phyloP scores from a whole-genome alignment of 2,888 invertebrate genomes.

The Vesta saturnalis region DNA sequence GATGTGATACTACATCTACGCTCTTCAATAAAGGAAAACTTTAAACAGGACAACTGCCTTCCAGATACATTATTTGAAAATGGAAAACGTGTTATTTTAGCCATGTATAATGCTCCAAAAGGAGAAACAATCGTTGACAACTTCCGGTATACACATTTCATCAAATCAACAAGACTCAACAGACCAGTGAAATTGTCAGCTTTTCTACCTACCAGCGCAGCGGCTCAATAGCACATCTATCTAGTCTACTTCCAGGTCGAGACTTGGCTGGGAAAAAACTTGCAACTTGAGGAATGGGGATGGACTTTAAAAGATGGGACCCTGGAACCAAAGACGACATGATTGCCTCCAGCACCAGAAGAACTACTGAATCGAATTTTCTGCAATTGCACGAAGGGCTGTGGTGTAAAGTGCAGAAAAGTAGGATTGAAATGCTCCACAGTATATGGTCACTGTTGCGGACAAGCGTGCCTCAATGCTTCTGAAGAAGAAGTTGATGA shows the following conservation, averaged over 20 bases:
- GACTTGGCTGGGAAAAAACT: not conserved
- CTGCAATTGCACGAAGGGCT: too few relatives aligned
- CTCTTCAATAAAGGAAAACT: slow-evolving; percentile 50
- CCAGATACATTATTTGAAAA: not conserved
- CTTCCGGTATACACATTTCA: slow-evolving; percentile 39
- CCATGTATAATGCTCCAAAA: slow-evolving; percentile 49
- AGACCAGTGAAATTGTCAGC: slow-evolving; percentile 30
- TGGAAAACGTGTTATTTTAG: not conserved
- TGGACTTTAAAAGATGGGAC: too few relatives aligned
- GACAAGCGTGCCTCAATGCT: not conserved
- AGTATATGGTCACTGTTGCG: slow-evolving; percentile 4
- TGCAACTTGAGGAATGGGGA: not conserved
- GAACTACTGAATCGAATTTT: too few relatives aligned
- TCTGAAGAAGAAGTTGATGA: too few relatives aligned
- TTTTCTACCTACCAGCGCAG: not conserved
- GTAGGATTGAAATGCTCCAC: too few relatives aligned
- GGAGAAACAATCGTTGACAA: slow-evolving; percentile 23
- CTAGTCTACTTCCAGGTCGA: not conserved
- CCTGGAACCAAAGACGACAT: too few relatives aligned
- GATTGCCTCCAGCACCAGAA: too few relatives aligned
- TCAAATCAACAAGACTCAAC: too few relatives aligned
- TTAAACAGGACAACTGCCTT: slow-evolving; percentile 17
- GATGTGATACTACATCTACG: slow-evolving; percentile 44
- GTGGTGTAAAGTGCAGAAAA: too few relatives aligned
- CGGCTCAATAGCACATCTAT: not conserved